phyloP scores from a whole-genome alignment of 2,797 vertebrate species.

The Iguana delicatissima region DNA sequence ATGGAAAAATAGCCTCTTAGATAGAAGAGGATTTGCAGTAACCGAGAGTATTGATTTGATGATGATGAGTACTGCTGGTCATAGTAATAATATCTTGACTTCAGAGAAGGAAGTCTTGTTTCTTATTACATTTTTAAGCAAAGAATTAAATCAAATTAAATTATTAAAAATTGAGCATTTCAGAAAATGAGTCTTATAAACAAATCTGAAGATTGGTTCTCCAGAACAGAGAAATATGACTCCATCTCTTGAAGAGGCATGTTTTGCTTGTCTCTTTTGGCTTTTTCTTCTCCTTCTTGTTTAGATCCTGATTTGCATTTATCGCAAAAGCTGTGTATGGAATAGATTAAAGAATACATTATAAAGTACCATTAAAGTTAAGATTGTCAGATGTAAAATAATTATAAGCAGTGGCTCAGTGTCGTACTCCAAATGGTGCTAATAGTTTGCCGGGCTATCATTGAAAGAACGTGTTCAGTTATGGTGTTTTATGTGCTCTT shows the following conservation, averaged over 20 bases:
- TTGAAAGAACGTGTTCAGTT: neutral
- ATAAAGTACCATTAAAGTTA: neutral
- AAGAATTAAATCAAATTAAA: neutral
- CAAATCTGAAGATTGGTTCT: neutral
- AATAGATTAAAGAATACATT: neutral
- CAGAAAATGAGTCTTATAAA: neutral
- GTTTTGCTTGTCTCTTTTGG: neutral
- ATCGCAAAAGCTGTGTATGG: neutral
- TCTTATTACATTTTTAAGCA: neutral
- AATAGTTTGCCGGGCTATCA: neutral
- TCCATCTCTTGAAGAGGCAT: neutral
- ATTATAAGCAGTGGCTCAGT: neutral
- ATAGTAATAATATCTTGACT: neutral
- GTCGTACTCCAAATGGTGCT: neutral
- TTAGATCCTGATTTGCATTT: neutral
- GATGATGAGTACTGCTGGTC: neutral
- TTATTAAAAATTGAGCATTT: neutral
- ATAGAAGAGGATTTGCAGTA: constrained; percentile 7
- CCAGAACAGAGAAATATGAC: neutral
- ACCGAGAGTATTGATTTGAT: neutral
- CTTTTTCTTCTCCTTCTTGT: neutral
- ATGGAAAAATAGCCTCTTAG: neutral
- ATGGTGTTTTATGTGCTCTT: neutral
- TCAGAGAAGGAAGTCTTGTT: neutral
- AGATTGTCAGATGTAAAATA: neutral